Evolutionary conservation across 1,140 invertebrate species (phyloP).

Genomic region (Heliconius eleuchia): DNA sequence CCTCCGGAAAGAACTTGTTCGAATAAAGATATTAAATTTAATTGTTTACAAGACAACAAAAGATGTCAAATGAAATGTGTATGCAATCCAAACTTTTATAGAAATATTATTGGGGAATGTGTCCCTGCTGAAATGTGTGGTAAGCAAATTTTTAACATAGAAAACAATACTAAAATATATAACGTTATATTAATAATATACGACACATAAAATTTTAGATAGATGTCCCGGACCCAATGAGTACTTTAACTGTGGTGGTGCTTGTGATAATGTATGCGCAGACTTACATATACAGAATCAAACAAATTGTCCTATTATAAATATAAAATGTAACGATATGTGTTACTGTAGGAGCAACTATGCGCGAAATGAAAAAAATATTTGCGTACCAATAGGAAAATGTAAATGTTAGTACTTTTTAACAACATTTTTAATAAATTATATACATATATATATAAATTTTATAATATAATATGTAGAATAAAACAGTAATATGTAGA

Average conservation of each 20-base stretch:
- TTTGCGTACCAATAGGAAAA: constrained; percentile 66
- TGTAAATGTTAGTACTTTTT: constrained; percentile 34
- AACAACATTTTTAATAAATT: not conserved
- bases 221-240: constrained; percentile 50
- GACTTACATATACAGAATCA: constrained; percentile 48
- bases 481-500: not conserved
- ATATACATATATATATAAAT: not conserved
- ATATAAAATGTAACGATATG: constrained; percentile 75
- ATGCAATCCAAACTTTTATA: constrained; percentile 50
- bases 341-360: constrained; percentile 78
- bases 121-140: constrained; percentile 43
- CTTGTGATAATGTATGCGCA: constrained; percentile 76
- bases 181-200: too few relatives aligned
- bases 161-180: not conserved
- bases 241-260: constrained; percentile 67
- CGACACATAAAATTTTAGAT: constrained; percentile 29
- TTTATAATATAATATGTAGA: too few relatives aligned
- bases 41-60: constrained; percentile 34
- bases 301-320: constrained; percentile 65
- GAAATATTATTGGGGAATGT: constrained; percentile 49
- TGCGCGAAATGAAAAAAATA: constrained; percentile 60
- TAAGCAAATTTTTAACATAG: constrained; percentile 26
- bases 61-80: constrained; percentile 49
- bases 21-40: constrained; percentile 45
- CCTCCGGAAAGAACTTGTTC: constrained; percentile 53